Evolutionary conservation across 1,140 invertebrate species (phyloP).

Genomic region (Drosophila kohkoa): DNA sequence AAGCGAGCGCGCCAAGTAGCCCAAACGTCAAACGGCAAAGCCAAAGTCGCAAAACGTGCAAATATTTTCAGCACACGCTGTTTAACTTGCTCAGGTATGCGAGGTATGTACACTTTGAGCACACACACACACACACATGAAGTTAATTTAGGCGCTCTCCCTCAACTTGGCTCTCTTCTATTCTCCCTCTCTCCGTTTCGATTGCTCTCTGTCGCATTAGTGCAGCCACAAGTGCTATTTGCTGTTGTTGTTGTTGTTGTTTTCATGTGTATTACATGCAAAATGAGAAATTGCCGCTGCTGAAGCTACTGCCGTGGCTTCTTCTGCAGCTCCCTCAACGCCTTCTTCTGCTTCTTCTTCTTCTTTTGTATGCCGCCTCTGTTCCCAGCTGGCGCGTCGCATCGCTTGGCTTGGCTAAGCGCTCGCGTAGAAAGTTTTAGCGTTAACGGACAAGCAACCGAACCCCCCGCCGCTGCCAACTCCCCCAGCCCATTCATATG

Average conservation of each 20-base stretch:
- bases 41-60: constrained; percentile 68
- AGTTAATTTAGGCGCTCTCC: constrained; percentile 1
- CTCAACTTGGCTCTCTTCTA: neutral
- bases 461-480: constrained; percentile 24
- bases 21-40: constrained; percentile 37
- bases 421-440: constrained; percentile 80
- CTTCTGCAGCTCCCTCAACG: constrained; percentile 45
- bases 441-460: constrained; percentile 64
- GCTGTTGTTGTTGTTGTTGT: neutral
- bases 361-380: neutral
- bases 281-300: constrained; percentile 61
- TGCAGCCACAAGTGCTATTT: constrained; percentile 43
- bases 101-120: constrained; percentile 45
- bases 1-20: constrained; percentile 22
- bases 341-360: constrained; percentile 23
- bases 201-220: constrained; percentile 16
- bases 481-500: no score
- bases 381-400: constrained; percentile 38
- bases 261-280: constrained; percentile 59
- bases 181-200: constrained; percentile 10
- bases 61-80: constrained; percentile 73
- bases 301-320: constrained; percentile 17
- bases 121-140: neutral
- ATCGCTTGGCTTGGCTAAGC: constrained; percentile 79
- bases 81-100: constrained; percentile 67